Conservation (phyloP, 2,888 invertebrate genomes). For the Euspilapteryx auroguttella region DNA sequence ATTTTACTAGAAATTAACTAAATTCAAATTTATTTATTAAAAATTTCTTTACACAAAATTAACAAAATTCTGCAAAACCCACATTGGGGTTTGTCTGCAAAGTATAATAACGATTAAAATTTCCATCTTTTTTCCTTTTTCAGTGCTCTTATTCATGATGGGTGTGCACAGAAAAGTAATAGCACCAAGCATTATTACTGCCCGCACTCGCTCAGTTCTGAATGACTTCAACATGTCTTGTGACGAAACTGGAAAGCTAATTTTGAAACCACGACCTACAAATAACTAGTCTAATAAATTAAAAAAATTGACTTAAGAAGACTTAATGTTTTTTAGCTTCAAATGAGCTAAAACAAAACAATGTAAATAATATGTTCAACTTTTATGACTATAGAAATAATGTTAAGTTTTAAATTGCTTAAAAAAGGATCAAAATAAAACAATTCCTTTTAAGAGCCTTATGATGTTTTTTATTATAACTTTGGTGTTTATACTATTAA, state of each 20-base stretch:
- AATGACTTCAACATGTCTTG: slow-evolving; percentile 98
- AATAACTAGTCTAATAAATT: slow-evolving; percentile 22
- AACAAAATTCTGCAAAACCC: too few relatives aligned
- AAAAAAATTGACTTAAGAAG: too few relatives aligned
- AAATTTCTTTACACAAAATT: too few relatives aligned
- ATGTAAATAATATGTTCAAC: too few relatives aligned
- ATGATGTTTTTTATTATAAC: slow-evolving; percentile 54
- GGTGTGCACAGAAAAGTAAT: slow-evolving; percentile 97
- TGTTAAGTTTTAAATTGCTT: too few relatives aligned
- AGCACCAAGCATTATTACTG: slow-evolving; percentile 93
- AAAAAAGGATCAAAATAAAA: slow-evolving; percentile 19
- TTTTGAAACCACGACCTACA: slow-evolving; percentile 83
- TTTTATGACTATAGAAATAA: too few relatives aligned
- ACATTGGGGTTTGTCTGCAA: too few relatives aligned
- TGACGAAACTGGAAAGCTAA: slow-evolving; percentile 94
- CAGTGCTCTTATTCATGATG: slow-evolving; percentile 83
- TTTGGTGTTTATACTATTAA: slow-evolving; percentile 59
- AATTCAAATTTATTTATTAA: too few relatives aligned
- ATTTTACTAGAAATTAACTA: too few relatives aligned
- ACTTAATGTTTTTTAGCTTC: too few relatives aligned
- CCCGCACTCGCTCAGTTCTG: slow-evolving; percentile 85
- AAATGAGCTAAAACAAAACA: too few relatives aligned
- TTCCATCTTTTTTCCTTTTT: slow-evolving; percentile 14
- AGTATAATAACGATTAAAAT: too few relatives aligned
- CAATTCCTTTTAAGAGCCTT: slow-evolving; percentile 39